Evolutionary conservation across 92 coral and sea anemone species (phyloP).

Genomic region (Actinernus sp.): DNA sequence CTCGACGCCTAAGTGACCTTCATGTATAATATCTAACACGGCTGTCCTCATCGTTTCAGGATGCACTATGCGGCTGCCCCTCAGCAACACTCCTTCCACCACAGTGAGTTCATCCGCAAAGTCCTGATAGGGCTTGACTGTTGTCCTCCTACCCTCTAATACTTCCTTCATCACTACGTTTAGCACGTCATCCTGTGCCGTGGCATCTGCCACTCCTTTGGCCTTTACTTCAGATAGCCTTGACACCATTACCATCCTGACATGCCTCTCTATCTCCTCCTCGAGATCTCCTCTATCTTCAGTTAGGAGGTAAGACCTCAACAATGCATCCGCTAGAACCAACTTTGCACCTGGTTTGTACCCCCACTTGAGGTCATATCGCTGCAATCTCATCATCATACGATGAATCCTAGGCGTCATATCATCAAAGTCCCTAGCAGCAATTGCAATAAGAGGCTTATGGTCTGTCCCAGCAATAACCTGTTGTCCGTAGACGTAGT

Average conservation of each 20-base stretch:
- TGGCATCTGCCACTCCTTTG: constrained; percentile 12
- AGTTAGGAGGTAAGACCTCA: constrained; percentile 22
- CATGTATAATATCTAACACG: background rate
- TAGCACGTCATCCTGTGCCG: background rate
- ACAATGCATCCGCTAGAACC: constrained; percentile 41
- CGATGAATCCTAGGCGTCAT: constrained; percentile 50
- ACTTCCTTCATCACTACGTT: background rate
- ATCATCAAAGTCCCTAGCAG: constrained; percentile 44
- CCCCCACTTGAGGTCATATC: constrained; percentile 37
- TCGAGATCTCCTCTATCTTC: background rate
- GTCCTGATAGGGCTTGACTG: background rate
- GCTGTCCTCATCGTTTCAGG: background rate
- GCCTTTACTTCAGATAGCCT: constrained; percentile 3
- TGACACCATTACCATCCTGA: background rate
- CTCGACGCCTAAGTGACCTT: constrained; percentile 28
- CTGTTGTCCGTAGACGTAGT: constrained; percentile 32
- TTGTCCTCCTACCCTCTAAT: background rate
- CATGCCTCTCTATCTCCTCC: constrained; percentile 8
- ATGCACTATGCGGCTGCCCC: background rate
- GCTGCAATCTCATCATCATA: constrained; percentile 43
- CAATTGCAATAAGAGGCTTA: constrained; percentile 50
- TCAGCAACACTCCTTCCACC: background rate
- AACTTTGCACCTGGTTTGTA: constrained; percentile 31
- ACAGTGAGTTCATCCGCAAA: background rate
- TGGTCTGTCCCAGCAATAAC: constrained; percentile 60